Evolutionary conservation across 2,797 vertebrate species (phyloP), one percentile per base, ranked within the genome.

Genomic region (Lagodon rhomboides): DNA sequence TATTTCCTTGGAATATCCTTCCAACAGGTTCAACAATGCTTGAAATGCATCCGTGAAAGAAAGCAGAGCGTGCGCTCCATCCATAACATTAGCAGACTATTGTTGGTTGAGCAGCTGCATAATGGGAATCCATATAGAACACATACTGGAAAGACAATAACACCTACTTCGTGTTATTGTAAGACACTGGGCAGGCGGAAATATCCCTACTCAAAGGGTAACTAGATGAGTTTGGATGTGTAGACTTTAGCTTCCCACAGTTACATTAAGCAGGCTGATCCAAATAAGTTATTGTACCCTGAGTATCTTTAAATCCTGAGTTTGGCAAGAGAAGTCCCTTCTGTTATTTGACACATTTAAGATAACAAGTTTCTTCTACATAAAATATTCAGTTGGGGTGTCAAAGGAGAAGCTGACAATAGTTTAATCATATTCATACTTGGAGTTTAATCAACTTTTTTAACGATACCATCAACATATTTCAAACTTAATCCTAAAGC

Each of bases 11-110:
- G 58, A 68, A 68, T 43, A 9, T 68, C 22, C 27, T 60, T 75
- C 61, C 43, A 73, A 69, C 80, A 70, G 79, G 69, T 87, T 73
- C 54, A 53, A 12, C 34, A 77, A 64, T 74, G 73, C 82, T 82
- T 83, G 50, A 73, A 76, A 79, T 68, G 67, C 69, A 75, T 71
- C 61, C 77, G 73, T 81, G 47, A 81, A 70, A 76, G 54, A n/a
- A 63, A 82, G 41, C 65, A 10, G 56, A 50, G 77, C 58, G 12
- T 56, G 49, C 16, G 70, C 82, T 76, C 55, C 61, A 38, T 72
- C 51, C 68, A 68, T 70, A 56, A n/a, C 58, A 27, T 80, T 69
- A 1, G 6, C 63, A 46, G 55, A 38, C 41, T 72, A 66, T 67
- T 77, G 60, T 68, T 7, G 62, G 67, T 59, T 64, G 30, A 79